Conservation (phyloP, 2,888 invertebrate genomes). For the Laspeyria flexula region DNA sequence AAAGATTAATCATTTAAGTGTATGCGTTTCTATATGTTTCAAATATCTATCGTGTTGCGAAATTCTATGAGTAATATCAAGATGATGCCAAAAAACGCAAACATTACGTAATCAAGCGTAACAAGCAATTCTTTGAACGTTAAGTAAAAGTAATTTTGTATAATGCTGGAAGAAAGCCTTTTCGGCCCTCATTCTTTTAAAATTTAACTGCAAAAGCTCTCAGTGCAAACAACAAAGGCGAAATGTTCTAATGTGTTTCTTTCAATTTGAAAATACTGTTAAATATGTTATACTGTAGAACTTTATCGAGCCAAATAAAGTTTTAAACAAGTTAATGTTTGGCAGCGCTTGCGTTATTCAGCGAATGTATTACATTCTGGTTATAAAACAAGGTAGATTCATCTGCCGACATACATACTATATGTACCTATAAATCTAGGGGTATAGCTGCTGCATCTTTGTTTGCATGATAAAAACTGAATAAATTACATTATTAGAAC, state of each 20-base stretch:
- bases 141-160: slow-evolving; percentile 14
- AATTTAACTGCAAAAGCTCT: slow-evolving; percentile 7
- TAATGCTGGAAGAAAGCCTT: slow-evolving; percentile 16
- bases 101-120: slow-evolving; percentile 14
- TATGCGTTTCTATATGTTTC: background rate
- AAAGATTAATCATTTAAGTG: background rate
- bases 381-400: background rate
- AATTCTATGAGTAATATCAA: slow-evolving; percentile 2
- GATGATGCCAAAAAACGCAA: slow-evolving; percentile 4
- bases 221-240: slow-evolving; percentile 8
- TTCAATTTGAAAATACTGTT: background rate
- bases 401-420: too few relatives aligned
- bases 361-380: background rate
- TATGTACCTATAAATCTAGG: too few relatives aligned
- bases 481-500: too few relatives aligned
- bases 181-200: slow-evolving; percentile 4
- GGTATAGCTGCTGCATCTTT: too few relatives aligned
- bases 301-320: background rate
- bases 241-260: background rate
- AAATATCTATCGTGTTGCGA: background rate
- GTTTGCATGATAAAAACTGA: too few relatives aligned
- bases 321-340: background rate
- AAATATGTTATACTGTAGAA: slow-evolving; percentile 1
- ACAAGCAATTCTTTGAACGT: slow-evolving; percentile 10
- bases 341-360: background rate